A percentile compares a stretch with the other conserved stretches of the same genome.
Conservation (phyloP, 2,797 vertebrate genomes). For the Smutsia temminckii region DNA sequence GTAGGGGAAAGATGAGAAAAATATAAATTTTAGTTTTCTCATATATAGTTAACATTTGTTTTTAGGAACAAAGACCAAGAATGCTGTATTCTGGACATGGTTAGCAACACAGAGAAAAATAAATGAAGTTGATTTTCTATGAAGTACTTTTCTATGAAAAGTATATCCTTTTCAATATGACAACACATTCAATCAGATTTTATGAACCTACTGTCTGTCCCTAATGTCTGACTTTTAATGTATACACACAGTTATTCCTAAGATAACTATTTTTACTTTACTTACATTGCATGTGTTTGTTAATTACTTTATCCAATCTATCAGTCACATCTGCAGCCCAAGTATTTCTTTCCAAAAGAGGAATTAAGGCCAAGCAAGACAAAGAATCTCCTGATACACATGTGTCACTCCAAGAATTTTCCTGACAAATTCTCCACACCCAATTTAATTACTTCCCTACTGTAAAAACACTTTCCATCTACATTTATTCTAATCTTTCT, state of each 20-base stretch:
- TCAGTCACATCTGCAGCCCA: slow-evolving; percentile 78
- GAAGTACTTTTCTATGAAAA: not conserved
- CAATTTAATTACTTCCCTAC: slow-evolving; percentile 88
- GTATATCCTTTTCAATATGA: not conserved
- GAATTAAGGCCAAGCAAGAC: slow-evolving; percentile 82
- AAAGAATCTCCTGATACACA: slow-evolving; percentile 87
- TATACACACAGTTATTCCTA: slow-evolving; percentile 35
- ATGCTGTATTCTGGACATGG: not conserved
- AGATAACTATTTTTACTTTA: slow-evolving; percentile 37
- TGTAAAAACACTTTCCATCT: slow-evolving; percentile 87
- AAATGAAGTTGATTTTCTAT: not conserved
- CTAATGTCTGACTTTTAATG: slow-evolving; percentile 22
- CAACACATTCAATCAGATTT: slow-evolving; percentile 29
- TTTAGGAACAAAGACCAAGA: not conserved
- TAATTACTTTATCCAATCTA: slow-evolving; percentile 58
- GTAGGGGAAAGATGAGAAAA: not conserved
- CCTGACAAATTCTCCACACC: slow-evolving; percentile 85
- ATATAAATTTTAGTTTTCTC: not conserved
- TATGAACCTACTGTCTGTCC: not conserved
- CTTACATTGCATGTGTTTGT: slow-evolving; percentile 46
- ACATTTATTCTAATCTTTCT: slow-evolving; percentile 85
- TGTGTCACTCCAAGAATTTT: slow-evolving; percentile 87
- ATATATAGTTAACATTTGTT: not conserved
- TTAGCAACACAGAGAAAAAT: not conserved
- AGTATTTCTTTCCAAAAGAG: slow-evolving; percentile 79